Base-by-base conservation (phyloP, 2,888 invertebrate species). In the Daptonema setosum region DNA sequence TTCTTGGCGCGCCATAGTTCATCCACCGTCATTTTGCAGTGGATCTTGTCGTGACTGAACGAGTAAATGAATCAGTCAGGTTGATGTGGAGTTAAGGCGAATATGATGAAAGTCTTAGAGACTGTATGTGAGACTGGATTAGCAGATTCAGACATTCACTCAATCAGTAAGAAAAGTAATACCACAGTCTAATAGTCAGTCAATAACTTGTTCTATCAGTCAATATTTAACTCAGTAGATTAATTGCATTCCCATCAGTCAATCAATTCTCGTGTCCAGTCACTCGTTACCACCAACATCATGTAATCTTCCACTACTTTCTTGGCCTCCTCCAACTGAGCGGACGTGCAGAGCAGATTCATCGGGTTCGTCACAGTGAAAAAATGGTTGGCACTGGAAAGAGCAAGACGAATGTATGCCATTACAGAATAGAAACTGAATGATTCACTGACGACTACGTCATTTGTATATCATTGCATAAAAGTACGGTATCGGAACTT, bases 331-430 rank as follows among this genome's bases (percentile, higher is more conserved):
- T 91, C 83, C 54, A 97, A 76, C 58, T 83, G 77, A 1, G 69
- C 64, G 41, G 78, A 75, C 1, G 80, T 75, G 8, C 81, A 83
- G 58, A 97, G 80, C 1, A 85, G 68, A 72, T 97, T 97, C 52
- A 93, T 72, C 0, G 97, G 97, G 72, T 95, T 97, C 5, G 95
- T 95, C 56, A 86, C 80, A 28, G 80, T 78, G 62, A 95, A 80
- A 73, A 95, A 97, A 71, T 97, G 93, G 67, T 81, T 50, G 5
- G 48, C 48, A 2, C n/a, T n/a, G n/a, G n/a, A n/a, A n/a, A n/a
- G n/a, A n/a, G n/a, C n/a, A 22, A 1, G 14, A 50, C n/a, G 25
- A 80, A 1, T 85, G 87, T 58, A 93, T 78, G 28, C 91, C 91
- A 20, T 14, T 22, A 14, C 51, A 22, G 17, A 17, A 20, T 50